Conservation (phyloP, 1,140 invertebrate genomes). For the Drosophila melanogaster region DNA sequence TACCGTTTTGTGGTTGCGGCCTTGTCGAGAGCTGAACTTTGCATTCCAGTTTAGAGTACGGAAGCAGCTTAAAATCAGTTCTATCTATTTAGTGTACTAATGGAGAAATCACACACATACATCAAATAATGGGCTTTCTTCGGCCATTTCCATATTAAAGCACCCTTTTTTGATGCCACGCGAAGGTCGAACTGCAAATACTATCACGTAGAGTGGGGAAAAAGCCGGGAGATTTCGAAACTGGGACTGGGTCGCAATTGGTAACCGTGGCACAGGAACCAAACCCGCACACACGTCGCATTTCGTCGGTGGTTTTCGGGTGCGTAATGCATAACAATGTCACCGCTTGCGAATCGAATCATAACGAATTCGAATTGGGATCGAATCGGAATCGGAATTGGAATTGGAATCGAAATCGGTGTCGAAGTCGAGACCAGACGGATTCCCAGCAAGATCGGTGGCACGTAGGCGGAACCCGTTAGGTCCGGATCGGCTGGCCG, state of each 20-base stretch:
- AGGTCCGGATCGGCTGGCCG: constrained; percentile 24
- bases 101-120: not conserved
- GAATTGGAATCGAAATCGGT: constrained; percentile 3
- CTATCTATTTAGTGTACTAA: no score
- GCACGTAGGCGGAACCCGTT: constrained; percentile 59
- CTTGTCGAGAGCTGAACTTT: not conserved
- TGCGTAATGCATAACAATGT: constrained; percentile 76
- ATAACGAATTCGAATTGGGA: constrained; percentile 34
- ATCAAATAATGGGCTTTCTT: constrained; percentile 12
- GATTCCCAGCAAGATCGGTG: constrained; percentile 31
- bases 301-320: constrained; percentile 34
- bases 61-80: no score
- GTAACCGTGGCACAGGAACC: constrained; percentile 69
- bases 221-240: constrained; percentile 64
- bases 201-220: constrained; percentile 70
- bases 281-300: constrained; percentile 58
- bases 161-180: constrained; percentile 9
- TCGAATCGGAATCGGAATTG: constrained; percentile 23
- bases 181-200: constrained; percentile 53
- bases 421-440: not conserved
- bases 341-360: constrained; percentile 2
- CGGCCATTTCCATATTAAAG: constrained; percentile 28
- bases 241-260: constrained; percentile 75
- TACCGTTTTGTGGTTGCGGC: not conserved
- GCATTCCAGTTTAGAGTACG: not conserved